These are phyloP conservation scores for Eleginops maclovinus DNA, from an alignment of 2,113 vertebrate species.

Conservation along the genomic window DNA sequence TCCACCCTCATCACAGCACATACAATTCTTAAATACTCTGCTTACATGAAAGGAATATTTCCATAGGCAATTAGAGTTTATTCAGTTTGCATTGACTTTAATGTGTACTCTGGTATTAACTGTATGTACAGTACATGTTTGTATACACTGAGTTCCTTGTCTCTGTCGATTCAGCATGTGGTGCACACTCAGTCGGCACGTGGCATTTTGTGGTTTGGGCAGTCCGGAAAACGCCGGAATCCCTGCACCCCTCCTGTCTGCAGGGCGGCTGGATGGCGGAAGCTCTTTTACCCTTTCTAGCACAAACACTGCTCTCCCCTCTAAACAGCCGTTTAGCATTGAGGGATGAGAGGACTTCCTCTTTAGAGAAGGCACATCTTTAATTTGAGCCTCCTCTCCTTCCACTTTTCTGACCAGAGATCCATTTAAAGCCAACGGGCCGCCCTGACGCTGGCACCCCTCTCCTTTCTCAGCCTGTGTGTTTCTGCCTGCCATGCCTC, in stretches of 20 bases:
- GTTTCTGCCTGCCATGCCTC: slow-evolving; percentile 70
- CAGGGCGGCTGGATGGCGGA: slow-evolving; percentile 72
- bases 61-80: slow-evolving; percentile 58
- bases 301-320: slow-evolving; percentile 74
- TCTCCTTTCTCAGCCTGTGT: slow-evolving; percentile 64
- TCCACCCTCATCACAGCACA: slow-evolving; percentile 63
- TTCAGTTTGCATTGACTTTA: slow-evolving; percentile 23
- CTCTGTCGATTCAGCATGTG: slow-evolving; percentile 28
- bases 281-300: slow-evolving; percentile 70
- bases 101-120: slow-evolving; percentile 25
- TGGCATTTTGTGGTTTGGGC: slow-evolving; percentile 72
- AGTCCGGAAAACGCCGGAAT: slow-evolving; percentile 62
- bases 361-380: slow-evolving; percentile 82
- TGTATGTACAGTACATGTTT: slow-evolving; percentile 25
- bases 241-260: slow-evolving; percentile 74
- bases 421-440: slow-evolving; percentile 80
- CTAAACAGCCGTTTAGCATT: slow-evolving; percentile 73
- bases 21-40: slow-evolving; percentile 65
- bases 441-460: slow-evolving; percentile 74
- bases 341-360: slow-evolving; percentile 83
- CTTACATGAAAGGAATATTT: slow-evolving; percentile 64
- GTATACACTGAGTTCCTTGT: slow-evolving; percentile 18
- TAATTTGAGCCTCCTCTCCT: slow-evolving; percentile 84
- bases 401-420: slow-evolving; percentile 85
- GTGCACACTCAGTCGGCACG: slow-evolving; percentile 45